These are phyloP conservation scores for Apteryx mantelli DNA, from an alignment of 2,113 vertebrate genomes.

Conservation along the genomic window DNA sequence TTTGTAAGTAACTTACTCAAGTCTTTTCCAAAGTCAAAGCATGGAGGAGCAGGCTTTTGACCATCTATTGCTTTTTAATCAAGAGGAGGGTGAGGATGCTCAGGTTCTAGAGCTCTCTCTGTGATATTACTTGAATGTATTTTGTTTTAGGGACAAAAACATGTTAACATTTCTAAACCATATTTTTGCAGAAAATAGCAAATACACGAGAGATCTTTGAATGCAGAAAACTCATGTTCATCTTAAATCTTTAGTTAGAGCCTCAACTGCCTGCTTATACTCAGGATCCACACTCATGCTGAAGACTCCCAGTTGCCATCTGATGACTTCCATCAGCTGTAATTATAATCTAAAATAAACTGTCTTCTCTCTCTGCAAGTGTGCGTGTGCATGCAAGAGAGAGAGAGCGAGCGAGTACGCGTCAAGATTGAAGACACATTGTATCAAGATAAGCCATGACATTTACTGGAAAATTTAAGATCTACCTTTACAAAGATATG, in stretches of 20 bases:
- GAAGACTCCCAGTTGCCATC: neutral
- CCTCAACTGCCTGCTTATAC: neutral
- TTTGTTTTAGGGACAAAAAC: neutral
- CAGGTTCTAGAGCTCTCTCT: neutral
- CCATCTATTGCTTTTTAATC: neutral
- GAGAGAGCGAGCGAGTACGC: no score
- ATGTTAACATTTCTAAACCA: neutral
- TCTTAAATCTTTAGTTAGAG: neutral
- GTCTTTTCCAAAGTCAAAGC: neutral
- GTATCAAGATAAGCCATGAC: neutral
- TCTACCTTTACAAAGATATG: neutral
- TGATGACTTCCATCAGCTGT: neutral
- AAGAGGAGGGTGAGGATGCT: neutral
- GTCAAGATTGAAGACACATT: neutral
- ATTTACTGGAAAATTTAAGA: neutral
- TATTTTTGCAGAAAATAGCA: neutral
- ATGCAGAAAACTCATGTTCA: neutral
- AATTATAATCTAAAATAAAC: neutral
- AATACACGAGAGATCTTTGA: neutral
- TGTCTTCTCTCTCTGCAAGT: neutral
- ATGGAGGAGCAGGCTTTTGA: neutral
- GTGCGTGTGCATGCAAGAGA: no score
- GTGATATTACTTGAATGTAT: neutral
- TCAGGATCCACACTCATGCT: neutral
- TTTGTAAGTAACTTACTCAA: neutral